Evolutionary conservation across 1,140 invertebrate genomes (phyloP), one percentile per base, ranked within the genome.

Genomic region (Odontomachus brunneus): DNA sequence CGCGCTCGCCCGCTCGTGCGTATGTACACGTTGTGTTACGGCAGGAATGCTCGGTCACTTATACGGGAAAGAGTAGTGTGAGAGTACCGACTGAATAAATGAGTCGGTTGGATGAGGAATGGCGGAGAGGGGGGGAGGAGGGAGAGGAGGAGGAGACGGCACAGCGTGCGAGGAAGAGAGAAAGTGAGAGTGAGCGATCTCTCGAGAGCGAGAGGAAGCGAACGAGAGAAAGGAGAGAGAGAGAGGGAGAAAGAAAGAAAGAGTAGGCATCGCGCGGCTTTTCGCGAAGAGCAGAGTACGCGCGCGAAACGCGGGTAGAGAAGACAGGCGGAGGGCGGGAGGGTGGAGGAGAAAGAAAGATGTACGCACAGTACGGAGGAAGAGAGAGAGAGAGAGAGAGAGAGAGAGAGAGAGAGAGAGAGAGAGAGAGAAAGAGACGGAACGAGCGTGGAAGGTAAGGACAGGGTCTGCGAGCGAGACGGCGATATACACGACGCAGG

Each of bases 1-100:
- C 33, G 44, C 63, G 63, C 17, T 38, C 49, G 33, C 49, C 33
- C 22, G 48, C 26, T 49, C 15, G 15, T 24, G 11, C 26, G 19
- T 2, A 1, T 2, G 11, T 38, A n/a, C 4, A 1, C 5, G 24
- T 65, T 33, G 26, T n/a, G 9, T 88, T 88, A 88, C 85, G 69
- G 82, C 82, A 88, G 82, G 66, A 80, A 73, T 66, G 71, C 66
- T 82, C 82, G 69, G 59, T 87, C 84, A 81, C 74, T 88, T 81
- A 75, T 65, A 84, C 76, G 82, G 55, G 82, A 87, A 88, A 87
- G 86, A 88, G 86, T 66, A 88, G 86, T 66, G 75, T 71, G 86
- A 87, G 82, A 82, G 80, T 82, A 72, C 75, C 74, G 59, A 51
- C 29, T 59, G 82, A 80, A 76, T 84, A 87, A 84, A 63, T 74